These are phyloP conservation scores for Taenioides sp. DNA, from an alignment of 2,797 vertebrate genomes.

Conservation along the genomic window DNA sequence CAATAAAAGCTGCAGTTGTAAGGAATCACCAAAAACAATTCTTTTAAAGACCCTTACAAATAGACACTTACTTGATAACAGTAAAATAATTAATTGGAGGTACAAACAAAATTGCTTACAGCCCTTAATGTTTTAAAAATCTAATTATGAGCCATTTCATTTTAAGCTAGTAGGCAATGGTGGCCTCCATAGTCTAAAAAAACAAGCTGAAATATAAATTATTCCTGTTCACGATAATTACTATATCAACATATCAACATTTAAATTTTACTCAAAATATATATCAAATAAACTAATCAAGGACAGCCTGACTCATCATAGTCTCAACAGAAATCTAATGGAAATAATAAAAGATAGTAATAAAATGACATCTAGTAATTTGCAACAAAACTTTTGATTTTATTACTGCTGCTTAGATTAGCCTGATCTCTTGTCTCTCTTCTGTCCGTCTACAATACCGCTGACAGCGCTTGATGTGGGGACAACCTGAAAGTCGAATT, in stretches of 20 bases:
- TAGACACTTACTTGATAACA: not conserved
- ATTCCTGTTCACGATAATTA: no score
- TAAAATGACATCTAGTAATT: not conserved
- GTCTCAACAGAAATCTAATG: not conserved
- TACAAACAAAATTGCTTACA: not conserved
- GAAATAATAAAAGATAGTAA: not conserved
- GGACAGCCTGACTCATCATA: not conserved
- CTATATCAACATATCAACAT: not conserved
- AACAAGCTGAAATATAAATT: not conserved
- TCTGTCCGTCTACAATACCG: conserved; percentile 21
- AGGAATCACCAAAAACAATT: not conserved
- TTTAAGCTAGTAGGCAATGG: not conserved
- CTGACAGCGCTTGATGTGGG: conserved; percentile 40
- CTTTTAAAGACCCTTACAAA: not conserved
- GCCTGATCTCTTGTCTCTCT: conserved; percentile 21
- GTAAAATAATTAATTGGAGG: not conserved
- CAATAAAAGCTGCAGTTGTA: not conserved
- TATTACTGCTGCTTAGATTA: conserved; percentile 13
- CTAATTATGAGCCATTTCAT: no score
- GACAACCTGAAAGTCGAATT: conserved; percentile 50
- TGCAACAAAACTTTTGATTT: not conserved
- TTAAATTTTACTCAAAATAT: not conserved
- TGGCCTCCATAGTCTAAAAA: not conserved
- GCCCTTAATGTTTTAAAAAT: not conserved
- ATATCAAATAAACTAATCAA: not conserved